phyloP scores from a whole-genome alignment of 2,888 invertebrate genomes.

The Folsomia candida region DNA sequence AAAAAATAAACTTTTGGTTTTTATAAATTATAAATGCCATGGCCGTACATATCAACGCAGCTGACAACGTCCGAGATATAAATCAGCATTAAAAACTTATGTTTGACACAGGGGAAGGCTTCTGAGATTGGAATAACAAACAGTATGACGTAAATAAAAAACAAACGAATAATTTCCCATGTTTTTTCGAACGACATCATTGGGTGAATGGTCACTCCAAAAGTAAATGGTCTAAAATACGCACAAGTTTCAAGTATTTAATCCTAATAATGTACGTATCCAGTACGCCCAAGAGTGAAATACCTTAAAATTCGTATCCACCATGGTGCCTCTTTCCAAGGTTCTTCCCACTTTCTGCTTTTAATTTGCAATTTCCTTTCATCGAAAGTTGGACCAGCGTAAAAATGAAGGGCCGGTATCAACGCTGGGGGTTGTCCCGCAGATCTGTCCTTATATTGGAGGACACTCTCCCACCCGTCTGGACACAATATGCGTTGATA shows the following conservation, averaged over 20 bases:
- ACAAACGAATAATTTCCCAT: conserved; percentile 27
- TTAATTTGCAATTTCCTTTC: neutral
- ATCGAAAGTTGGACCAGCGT: neutral
- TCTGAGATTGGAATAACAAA: conserved; percentile 29
- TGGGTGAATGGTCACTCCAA: neutral
- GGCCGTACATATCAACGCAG: conserved; percentile 36
- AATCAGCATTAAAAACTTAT: conserved; percentile 13
- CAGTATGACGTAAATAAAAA: neutral
- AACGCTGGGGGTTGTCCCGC: neutral
- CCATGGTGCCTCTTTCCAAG: neutral
- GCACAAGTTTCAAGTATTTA: neutral
- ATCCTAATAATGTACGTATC: too few relatives aligned
- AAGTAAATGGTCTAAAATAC: neutral
- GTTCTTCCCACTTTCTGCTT: neutral
- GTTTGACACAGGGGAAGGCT: conserved; percentile 32
- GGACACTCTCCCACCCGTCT: neutral
- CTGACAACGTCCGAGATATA: conserved; percentile 24
- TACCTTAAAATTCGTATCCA: neutral
- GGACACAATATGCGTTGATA: neutral
- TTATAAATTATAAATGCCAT: neutral
- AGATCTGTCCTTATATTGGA: neutral
- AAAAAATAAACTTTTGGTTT: conserved; percentile 5
- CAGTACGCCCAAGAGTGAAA: too few relatives aligned
- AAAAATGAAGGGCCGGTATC: neutral
- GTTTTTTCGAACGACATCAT: conserved; percentile 7